Percentiles rank a stretch among this genome's conserved stretches.
phyloP scores from a whole-genome alignment of 2,888 invertebrate species.

The Seira musarum region DNA sequence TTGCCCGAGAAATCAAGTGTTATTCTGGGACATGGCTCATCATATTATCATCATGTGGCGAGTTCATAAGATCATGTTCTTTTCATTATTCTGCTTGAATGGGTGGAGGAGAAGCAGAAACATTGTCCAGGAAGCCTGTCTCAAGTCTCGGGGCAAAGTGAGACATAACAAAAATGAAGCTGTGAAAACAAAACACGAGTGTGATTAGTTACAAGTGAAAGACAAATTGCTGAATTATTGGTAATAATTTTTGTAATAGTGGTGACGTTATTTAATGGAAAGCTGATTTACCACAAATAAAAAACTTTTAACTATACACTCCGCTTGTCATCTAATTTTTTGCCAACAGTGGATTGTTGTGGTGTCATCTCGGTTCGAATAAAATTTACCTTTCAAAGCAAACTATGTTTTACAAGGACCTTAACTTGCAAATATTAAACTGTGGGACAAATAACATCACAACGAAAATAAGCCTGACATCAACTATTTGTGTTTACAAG shows the following conservation, averaged over 20 bases:
- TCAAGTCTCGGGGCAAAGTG: neutral
- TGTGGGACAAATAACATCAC: no score
- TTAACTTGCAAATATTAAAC: no score
- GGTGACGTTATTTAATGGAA: neutral
- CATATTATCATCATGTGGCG: slow-evolving; percentile 22
- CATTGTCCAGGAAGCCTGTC: neutral
- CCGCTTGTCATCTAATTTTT: no score
- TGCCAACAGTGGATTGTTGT: no score
- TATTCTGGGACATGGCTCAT: slow-evolving; percentile 26
- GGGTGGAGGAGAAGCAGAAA: neutral
- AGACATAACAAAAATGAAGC: neutral
- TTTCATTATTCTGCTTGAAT: slow-evolving; percentile 10
- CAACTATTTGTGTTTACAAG: no score
- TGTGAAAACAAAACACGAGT: no score
- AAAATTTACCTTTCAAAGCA: no score
- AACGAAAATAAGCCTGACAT: no score
- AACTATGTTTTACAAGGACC: no score
- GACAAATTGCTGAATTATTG: neutral
- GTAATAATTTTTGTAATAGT: neutral
- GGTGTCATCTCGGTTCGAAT: no score
- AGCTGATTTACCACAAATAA: no score
- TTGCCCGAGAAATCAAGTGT: slow-evolving; percentile 5
- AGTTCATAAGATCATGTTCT: slow-evolving; percentile 14
- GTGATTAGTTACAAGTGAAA: neutral
- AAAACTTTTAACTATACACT: no score